Percentiles rank a stretch among this genome's conserved stretches.
phyloP scores from a whole-genome alignment of 2,797 vertebrate genomes.

The Ara ararauna region DNA sequence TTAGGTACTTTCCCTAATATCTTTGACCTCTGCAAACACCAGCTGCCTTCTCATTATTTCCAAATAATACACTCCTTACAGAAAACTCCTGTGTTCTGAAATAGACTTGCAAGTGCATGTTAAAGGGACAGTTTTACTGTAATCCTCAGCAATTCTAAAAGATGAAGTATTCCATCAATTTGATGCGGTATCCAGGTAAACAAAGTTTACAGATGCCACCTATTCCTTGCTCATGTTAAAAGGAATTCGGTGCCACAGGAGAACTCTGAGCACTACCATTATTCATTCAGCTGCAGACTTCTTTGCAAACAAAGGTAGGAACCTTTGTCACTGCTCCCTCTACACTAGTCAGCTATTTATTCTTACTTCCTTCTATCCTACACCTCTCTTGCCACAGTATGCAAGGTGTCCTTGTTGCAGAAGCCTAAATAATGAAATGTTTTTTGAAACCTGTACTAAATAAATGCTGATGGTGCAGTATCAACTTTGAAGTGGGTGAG shows the following conservation, averaged over 20 bases:
- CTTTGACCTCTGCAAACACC: constrained; percentile 24
- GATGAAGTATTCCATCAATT: background rate
- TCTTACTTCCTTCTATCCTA: background rate
- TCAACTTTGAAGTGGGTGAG: constrained; percentile 1
- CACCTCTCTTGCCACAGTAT: background rate
- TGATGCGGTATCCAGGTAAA: background rate
- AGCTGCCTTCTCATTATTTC: background rate
- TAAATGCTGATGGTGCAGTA: constrained; percentile 12
- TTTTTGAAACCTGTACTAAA: background rate
- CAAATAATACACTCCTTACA: background rate
- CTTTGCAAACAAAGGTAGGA: background rate
- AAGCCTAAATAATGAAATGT: background rate
- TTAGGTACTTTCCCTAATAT: constrained; percentile 24
- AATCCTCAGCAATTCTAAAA: background rate
- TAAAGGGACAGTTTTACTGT: background rate
- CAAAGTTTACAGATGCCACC: background rate
- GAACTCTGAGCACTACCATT: background rate
- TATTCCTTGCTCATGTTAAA: background rate
- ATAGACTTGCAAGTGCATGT: background rate
- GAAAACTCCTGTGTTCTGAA: background rate
- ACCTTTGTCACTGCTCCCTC: background rate
- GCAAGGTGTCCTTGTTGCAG: background rate
- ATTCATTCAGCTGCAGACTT: background rate
- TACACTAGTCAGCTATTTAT: background rate
- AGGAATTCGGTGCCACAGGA: background rate